Base-by-base conservation (phyloP, 2,797 vertebrate species). In the Semotilus atromaculatus region DNA sequence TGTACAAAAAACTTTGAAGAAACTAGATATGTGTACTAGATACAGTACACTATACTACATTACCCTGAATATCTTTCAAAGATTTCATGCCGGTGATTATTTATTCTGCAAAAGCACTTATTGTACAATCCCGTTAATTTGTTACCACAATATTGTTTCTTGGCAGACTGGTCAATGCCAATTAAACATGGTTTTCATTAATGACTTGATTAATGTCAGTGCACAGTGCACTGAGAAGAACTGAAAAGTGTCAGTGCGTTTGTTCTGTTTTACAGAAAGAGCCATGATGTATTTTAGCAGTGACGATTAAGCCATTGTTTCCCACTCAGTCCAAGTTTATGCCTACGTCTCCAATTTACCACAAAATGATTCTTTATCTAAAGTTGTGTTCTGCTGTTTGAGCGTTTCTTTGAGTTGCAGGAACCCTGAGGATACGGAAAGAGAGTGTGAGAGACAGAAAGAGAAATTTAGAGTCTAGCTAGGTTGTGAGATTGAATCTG, bases 311-410 rank as follows among this genome's bases (percentile, higher is more conserved):
- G 79, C 82, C 67, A 84, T 84, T 88, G 76, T 90, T 81, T 84
- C 75, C 64, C n/a, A 43, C 23, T 80, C 75, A 31, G 7, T 48
- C 9, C 38, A 70, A 48, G 76, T 18, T 77, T 86, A 68, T 85
- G 83, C 80, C 19, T 77, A 76, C 62, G 53, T 84, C 79, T 78
- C 36, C 68, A 88, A 85, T 45, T 86, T 78, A 18, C 45, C 0
- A 6, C 16, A 53, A 36, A 77, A 77, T 70, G 58, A 72, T 83
- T 85, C 58, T 72, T 83, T 83, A 74, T 85, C 51, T 62, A 70
- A 64, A 81, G 81, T 88, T 86, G 75, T 18, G 26, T 82, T 82
- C 77, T 88, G 89, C 87, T 87, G 84, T 71, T 68, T 86, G 84
- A 85, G 86, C 87, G 80, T 76, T 82, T 86, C 36, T 86, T 36